Evolutionary conservation across 2,113 vertebrate species (phyloP), one percentile per base, ranked within the genome.

Genomic region (Lathamus discolor): DNA sequence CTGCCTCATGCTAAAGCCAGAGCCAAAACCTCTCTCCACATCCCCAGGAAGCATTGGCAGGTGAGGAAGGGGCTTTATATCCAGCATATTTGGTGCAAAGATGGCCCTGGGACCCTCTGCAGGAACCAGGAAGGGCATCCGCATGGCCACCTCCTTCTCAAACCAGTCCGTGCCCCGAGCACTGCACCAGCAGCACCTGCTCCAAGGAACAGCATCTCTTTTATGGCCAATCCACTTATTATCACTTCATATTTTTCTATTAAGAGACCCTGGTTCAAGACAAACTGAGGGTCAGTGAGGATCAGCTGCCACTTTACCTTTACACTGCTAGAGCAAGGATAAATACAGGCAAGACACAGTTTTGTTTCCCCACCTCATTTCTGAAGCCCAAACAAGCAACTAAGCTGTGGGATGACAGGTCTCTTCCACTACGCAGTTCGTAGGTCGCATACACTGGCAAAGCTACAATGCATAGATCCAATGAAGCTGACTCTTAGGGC

Each of bases 361-460:
- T 37, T 10, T 2, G 3, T 24, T 27, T 10, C 31, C 46, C 55
- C 43, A 17, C 27, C 77, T n/a, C 14, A 2, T 2, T 55, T 29
- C 28, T 7, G 59, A 23, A 28, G 35, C 77, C 18, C 0, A 7
- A 11, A 2, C 9, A 18, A n/a, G 57, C 54, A 57, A 11, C 2
- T 41, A 6, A 57, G 31, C 61, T 2, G 54, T 1, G 10, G 61
- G 55, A 16, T 4, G 16, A 55, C 3, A 0, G 2, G 27, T 11
- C 28, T 69, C 89, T 37, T 11, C 23, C 52, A 17, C 73, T 6
- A 17, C 1, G 0, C 6, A 29, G 16, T 6, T 3, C 7, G 8
- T 4, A n/a, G 37, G 61, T 18, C 17, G 0, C 57, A 16, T 2
- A 6, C 20, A 1, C 7, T 1, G 46, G 14, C 55, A 90, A 13